phyloP scores from a whole-genome alignment of 1,140 invertebrate species.

The Drosophila lowei region DNA sequence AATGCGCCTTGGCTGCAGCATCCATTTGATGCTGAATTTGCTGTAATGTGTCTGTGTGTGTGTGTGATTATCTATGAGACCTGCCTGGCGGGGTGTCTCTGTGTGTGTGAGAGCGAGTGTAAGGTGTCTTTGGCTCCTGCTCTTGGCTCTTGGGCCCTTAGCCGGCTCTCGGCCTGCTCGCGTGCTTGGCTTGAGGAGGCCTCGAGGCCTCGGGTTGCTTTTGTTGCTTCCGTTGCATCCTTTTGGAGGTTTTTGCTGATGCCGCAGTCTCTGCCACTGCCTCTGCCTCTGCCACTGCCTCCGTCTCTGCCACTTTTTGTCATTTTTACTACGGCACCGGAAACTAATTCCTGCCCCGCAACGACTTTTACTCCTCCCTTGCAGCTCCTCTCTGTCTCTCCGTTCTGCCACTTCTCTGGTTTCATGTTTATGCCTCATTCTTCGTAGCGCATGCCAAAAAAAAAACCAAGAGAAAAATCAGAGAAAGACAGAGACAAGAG shows the following conservation, averaged over 20 bases:
- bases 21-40: slow-evolving; percentile 26
- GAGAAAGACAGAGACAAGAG: background rate
- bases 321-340: slow-evolving; percentile 81
- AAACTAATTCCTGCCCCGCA: slow-evolving; percentile 77
- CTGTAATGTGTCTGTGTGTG: background rate
- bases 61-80: slow-evolving; percentile 41
- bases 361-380: slow-evolving; percentile 51
- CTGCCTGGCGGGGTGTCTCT: slow-evolving; percentile 1
- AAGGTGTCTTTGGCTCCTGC: slow-evolving; percentile 48
- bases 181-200: slow-evolving; percentile 57
- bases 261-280: slow-evolving; percentile 34
- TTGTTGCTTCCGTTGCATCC: slow-evolving; percentile 63
- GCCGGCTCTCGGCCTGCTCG: slow-evolving; percentile 38
- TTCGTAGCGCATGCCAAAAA: slow-evolving; percentile 75
- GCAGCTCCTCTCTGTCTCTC: slow-evolving; percentile 12
- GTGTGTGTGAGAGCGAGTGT: slow-evolving; percentile 32
- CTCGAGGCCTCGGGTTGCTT: slow-evolving; percentile 29
- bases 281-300: slow-evolving; percentile 28
- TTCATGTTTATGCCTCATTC: slow-evolving; percentile 41
- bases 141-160: too few relatives aligned
- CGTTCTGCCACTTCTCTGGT: slow-evolving; percentile 17
- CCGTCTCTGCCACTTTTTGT: slow-evolving; percentile 61
- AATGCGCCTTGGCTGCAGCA: slow-evolving; percentile 37
- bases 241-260: slow-evolving; percentile 68
- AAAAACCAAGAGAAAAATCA: slow-evolving; percentile 49